Conservation (phyloP, 2,797 vertebrate species). For the Lutjanus campechanus region DNA sequence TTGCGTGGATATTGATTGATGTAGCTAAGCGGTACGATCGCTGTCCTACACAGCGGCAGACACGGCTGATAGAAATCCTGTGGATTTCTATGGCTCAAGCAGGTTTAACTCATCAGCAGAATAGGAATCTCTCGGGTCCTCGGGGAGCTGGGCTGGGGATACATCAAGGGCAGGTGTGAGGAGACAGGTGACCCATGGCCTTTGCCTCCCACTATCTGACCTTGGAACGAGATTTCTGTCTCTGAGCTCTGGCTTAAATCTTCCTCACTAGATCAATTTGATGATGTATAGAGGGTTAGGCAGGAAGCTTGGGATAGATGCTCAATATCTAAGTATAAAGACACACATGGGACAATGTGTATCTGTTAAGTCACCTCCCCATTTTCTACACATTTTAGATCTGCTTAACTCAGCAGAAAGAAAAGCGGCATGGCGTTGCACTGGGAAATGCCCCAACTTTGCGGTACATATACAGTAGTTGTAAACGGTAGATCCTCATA, state of each 20-base stretch:
- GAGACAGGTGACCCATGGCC: constrained; percentile 76
- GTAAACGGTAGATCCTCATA: not conserved
- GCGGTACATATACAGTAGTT: not conserved
- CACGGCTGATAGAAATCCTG: constrained; percentile 75
- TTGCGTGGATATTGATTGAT: constrained; percentile 79
- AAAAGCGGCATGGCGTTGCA: constrained; percentile 14
- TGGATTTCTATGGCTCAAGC: constrained; percentile 77
- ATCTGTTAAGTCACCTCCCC: constrained; percentile 58
- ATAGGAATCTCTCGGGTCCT: constrained; percentile 60
- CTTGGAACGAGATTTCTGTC: constrained; percentile 77
- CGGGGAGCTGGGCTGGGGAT: constrained; percentile 57
- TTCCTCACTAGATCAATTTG: constrained; percentile 77
- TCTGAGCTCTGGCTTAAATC: constrained; percentile 69
- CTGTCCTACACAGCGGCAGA: constrained; percentile 75
- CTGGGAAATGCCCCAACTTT: constrained; percentile 4
- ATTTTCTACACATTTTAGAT: constrained; percentile 49
- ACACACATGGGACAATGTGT: constrained; percentile 57
- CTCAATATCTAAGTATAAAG: constrained; percentile 77
- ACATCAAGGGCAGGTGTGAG: constrained; percentile 80
- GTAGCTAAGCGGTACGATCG: constrained; percentile 63
- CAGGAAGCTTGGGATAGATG: constrained; percentile 64
- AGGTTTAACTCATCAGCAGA: constrained; percentile 84
- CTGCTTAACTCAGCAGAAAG: constrained; percentile 48
- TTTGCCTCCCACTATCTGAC: constrained; percentile 71
- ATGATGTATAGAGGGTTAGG: constrained; percentile 80